Base-by-base conservation (phyloP, 2,888 invertebrate species). In the Romanomermis culicivorax region DNA sequence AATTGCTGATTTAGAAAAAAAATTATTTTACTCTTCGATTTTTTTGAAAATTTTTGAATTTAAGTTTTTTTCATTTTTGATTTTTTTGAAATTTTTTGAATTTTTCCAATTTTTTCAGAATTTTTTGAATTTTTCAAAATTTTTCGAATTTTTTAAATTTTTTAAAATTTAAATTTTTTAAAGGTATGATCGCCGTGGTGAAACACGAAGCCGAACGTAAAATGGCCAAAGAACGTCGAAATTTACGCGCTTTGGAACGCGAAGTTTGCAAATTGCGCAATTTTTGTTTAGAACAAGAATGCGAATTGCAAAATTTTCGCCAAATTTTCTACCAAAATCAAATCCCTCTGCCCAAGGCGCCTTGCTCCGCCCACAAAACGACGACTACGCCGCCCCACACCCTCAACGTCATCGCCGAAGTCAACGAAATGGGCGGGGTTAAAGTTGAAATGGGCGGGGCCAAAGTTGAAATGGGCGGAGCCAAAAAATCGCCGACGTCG, bases 231-330 rank as follows among this genome's bases (percentile, higher is more conserved):
- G 57, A 57, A 36, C 51, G 57, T 2, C 57, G 55, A 2, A 30
- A 42, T n/a, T 25, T 50, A 3, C 52, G 55, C 17, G 57, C 57
- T 7, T 49, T 57, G 29, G 55, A 57, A 43, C 55, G 57, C 2
- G 57, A 57, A 27, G 55, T 55, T 24, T 27, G 47, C 52, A 57
- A 57, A 29, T 51, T 57, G 51, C 24, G 52, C 2, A 52, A 57
- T n/a, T 57, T 55, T 50, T 57, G 57, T 27, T 36, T 55, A 51
- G 55, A 57, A 50, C 57, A 57, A 49, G 55, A 57, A 26, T 57
- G 55, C 50, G 57, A 57, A 42, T 51, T 57, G 49, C 48, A 55
- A 14, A 43, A 45, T 30, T 42, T 27, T 43, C 49, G 57, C 1
- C 2, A 49, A 14, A 54, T 56, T 29, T 36, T 56, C 20, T 51